Percentiles rank a stretch among this genome's conserved stretches.
phyloP scores from a whole-genome alignment of 1,140 invertebrate genomes.

The Lucilia sericata region DNA sequence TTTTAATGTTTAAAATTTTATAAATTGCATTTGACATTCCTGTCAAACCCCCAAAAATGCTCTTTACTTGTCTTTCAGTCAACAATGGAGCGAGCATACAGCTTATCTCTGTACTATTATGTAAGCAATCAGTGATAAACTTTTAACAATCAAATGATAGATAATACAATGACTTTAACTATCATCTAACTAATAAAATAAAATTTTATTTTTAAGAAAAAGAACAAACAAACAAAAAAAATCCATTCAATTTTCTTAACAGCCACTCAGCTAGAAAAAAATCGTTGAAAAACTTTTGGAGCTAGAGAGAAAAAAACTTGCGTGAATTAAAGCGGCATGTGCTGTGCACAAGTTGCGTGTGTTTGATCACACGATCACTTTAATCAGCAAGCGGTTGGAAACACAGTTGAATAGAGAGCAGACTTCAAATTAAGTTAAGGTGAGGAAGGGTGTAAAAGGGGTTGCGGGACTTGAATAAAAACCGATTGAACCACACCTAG shows the following conservation, averaged over 20 bases:
- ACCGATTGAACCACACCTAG: not conserved
- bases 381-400: constrained; percentile 13
- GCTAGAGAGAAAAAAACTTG: not conserved
- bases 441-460: not conserved
- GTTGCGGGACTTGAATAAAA: not conserved
- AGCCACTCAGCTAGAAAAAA: not conserved
- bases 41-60: not conserved
- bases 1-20: not conserved
- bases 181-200: constrained; percentile 5
- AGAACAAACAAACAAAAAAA: not conserved
- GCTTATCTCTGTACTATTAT: no score
- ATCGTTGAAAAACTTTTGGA: not conserved
- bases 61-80: no score
- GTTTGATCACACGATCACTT: constrained; percentile 41
- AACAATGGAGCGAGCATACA: no score
- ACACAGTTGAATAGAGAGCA: constrained; percentile 2
- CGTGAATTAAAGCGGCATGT: constrained; percentile 38
- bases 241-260: constrained; percentile 25
- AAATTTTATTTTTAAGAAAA: not conserved
- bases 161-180: constrained; percentile 23
- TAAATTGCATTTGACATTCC: constrained; percentile 1
- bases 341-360: constrained; percentile 42
- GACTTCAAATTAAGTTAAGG: not conserved
- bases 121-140: constrained; percentile 18
- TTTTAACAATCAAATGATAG: constrained; percentile 7